Base-by-base conservation (phyloP, 2,113 vertebrate species). In the Phyllostomus hastatus region DNA sequence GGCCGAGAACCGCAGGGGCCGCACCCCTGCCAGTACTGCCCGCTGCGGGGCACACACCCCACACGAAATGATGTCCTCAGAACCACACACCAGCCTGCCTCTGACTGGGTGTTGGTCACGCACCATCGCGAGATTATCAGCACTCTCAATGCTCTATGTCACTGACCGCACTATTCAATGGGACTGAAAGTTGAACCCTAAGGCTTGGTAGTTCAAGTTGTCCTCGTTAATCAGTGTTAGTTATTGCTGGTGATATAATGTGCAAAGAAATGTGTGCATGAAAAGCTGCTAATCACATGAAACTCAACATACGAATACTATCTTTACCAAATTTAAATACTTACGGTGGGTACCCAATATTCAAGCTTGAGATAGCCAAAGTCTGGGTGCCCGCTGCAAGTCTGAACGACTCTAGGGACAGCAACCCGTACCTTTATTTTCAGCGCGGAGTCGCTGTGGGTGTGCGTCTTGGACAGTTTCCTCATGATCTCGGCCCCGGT, bases 401-500 rank as follows among this genome's bases (percentile, higher is more conserved):
- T 92, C 8, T 70, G 19, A 59, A 24, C 5, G 10, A 78, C n/a
- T 64, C 7, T 35, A 66, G 84, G 81, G 26, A 10, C 0, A 73
- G n/a, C 22, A 92, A 28, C 85, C 24, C 72, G 90, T 98, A 99
- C 99, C 99, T 99, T 99, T 96, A 99, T 99, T 97, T 99, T 99
- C 95, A 99, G 98, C 59, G 98, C 99, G 90, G 99, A 99, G 97
- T 99, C 99, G 85, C 97, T 99, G 97, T 99, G 99, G 0, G 99
- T 98, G 89, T 99, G 99, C 73, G 99, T 99, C 98, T 99, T 99
- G 72, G 99, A 99, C 54, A 99, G 98, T 33, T 99, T 99, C 97
- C 99, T 99, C 99, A 99, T 99, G 97, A 99, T 99, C 97, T 99
- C 99, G 79, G 99, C 99, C 15, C 99, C 99, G 43, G 99, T 99